phyloP scores from a whole-genome alignment of 2,888 invertebrate species.

The Drosophila merina region DNA sequence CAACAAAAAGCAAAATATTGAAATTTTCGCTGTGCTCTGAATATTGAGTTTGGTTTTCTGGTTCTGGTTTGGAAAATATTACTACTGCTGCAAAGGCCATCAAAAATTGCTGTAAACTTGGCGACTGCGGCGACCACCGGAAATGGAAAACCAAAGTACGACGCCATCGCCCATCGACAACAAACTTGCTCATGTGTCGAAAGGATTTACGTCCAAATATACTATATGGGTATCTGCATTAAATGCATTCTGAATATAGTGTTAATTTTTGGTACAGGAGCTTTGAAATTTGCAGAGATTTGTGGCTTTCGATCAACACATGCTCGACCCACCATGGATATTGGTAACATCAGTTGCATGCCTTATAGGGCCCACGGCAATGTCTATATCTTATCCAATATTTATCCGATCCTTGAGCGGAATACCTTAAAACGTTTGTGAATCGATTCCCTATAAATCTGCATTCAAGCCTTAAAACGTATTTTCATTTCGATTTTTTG shows the following conservation, averaged over 20 bases:
- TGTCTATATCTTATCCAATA: too few relatives aligned
- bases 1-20: slow-evolving; percentile 57
- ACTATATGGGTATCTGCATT: not conserved
- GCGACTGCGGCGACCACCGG: slow-evolving; percentile 27
- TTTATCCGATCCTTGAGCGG: too few relatives aligned
- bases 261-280: not conserved
- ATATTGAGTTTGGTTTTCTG: slow-evolving; percentile 58
- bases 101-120: slow-evolving; percentile 29
- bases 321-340: too few relatives aligned
- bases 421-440: too few relatives aligned
- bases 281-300: not conserved
- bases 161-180: slow-evolving; percentile 17
- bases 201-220: slow-evolving; percentile 12
- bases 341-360: too few relatives aligned
- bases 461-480: too few relatives aligned
- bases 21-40: slow-evolving; percentile 64
- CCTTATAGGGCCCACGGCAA: too few relatives aligned
- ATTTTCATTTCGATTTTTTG: too few relatives aligned
- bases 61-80: slow-evolving; percentile 12
- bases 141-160: slow-evolving; percentile 24
- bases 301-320: not conserved
- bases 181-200: slow-evolving; percentile 27
- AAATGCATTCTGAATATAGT: slow-evolving; percentile 15
- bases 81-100: slow-evolving; percentile 30
- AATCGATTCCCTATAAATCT: too few relatives aligned